Evolutionary conservation across 2,888 invertebrate species (phyloP).

Genomic region (Unio delphinus): DNA sequence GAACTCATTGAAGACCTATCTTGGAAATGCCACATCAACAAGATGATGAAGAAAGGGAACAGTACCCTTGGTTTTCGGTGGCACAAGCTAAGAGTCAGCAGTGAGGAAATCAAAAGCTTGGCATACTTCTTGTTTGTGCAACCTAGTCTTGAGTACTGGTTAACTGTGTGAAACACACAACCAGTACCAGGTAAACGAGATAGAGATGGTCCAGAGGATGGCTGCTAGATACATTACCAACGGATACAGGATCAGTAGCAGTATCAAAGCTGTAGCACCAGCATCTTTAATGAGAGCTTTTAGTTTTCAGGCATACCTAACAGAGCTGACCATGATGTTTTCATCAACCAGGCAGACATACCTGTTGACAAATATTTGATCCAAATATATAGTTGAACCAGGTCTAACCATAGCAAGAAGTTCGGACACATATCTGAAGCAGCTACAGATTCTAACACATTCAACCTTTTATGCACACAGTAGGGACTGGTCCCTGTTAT

Average conservation of each 20-base stretch:
- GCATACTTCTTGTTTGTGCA: constrained; percentile 1
- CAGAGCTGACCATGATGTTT: constrained; percentile 7
- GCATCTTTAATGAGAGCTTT: constrained; percentile 4
- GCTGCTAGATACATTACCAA: constrained; percentile 5
- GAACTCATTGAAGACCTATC: constrained; percentile 1
- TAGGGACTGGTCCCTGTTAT: too few relatives aligned
- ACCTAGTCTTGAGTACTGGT: constrained; percentile 1
- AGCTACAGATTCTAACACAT: too few relatives aligned
- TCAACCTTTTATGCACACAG: too few relatives aligned
- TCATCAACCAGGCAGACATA: constrained; percentile 10
- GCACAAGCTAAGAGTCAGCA: constrained; percentile 3
- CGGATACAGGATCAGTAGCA: constrained; percentile 11
- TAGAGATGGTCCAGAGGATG: constrained; percentile 7
- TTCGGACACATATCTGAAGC: too few relatives aligned
- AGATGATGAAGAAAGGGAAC: constrained; percentile 3
- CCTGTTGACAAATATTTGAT: background rate
- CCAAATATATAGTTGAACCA: too few relatives aligned
- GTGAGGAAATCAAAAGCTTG: background rate
- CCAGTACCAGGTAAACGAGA: background rate
- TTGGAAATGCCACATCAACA: constrained; percentile 6
- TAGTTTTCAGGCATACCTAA: constrained; percentile 5
- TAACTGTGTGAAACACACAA: constrained; percentile 3
- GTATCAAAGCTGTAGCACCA: constrained; percentile 7
- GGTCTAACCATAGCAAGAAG: too few relatives aligned
- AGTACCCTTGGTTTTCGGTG: constrained; percentile 2